Conservation (phyloP, 2,888 invertebrate species). For the Abrostola tripartita region DNA sequence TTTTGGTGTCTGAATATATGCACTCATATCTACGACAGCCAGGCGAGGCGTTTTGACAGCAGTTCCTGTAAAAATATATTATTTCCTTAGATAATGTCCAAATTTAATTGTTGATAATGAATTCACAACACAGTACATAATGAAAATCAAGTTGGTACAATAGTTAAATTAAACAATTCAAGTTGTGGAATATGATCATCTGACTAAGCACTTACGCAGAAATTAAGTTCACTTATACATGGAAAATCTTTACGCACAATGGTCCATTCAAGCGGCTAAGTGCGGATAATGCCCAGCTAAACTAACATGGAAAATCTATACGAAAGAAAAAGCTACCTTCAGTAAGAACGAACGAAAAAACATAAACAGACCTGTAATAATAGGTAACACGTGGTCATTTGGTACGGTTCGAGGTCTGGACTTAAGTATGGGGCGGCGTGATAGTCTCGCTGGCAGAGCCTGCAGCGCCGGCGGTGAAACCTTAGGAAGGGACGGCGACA, state of each 20-base stretch:
- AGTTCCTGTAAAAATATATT: slow-evolving; percentile 64
- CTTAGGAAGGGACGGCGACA: slow-evolving; percentile 77
- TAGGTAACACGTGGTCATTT: slow-evolving; percentile 70
- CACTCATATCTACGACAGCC: slow-evolving; percentile 79
- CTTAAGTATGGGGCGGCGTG: slow-evolving; percentile 63
- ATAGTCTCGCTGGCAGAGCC: slow-evolving; percentile 73
- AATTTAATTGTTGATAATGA: neutral
- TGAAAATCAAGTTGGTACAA: neutral
- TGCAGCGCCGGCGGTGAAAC: slow-evolving; percentile 71
- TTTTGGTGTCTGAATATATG: slow-evolving; percentile 75
- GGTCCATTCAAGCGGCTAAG: no score
- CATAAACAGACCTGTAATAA: slow-evolving; percentile 70
- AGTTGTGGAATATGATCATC: neutral
- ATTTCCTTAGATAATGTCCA: no score
- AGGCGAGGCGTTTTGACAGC: slow-evolving; percentile 80
- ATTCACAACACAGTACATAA: neutral
- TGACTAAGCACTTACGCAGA: neutral
- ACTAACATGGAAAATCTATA: no score
- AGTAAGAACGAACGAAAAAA: no score
- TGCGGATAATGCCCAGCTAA: no score
- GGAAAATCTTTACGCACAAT: no score
- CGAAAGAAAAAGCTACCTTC: no score
- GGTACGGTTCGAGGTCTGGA: slow-evolving; percentile 64
- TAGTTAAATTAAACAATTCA: no score
- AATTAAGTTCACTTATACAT: neutral